Base-by-base conservation (phyloP, 2,797 vertebrate species). In the Sebastes trivittatus region DNA sequence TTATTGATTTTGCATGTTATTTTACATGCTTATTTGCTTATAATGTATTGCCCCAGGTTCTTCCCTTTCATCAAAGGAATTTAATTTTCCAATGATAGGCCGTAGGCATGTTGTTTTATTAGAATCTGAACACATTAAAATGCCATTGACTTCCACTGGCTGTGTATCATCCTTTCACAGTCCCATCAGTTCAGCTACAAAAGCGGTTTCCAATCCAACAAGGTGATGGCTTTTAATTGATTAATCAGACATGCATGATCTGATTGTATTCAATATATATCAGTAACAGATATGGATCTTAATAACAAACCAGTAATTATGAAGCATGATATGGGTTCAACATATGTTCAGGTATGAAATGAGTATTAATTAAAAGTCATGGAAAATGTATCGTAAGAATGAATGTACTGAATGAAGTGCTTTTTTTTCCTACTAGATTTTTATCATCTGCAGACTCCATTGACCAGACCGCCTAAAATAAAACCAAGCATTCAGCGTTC, bases 91-190 rank as follows among this genome's bases (percentile, higher is more conserved):
- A 46, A 46, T 46, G 20, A 46, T 46, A 46, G 20, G 20, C 20
- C 0, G 4, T 52, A 20, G 8, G 20, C 46, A n/a, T 52, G 46
- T 52, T 52, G 49, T 10, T 52, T 52, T n/a, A 52, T 52, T 52
- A 22, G 72, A 84, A 70, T 77, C 22, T 23, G 49, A 75, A 46
- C 56, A 59, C 52, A 75, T 84, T 77, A 71, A 71, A 58, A 59
- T 79, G 34, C 7, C 46, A 76, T 61, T 75, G 81, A 68, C 58
- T 81, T 78, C 72, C 58, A 78, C 36, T 66, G 60, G 54, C 69
- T 82, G n/a, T 71, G 22, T 66, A 32, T 62, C 75, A 67, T 71
- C 29, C 29, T 64, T 66, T 80, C 11, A 61, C 52, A 75, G 52
- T 29, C 34, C 42, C 34, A 73, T 61, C 55, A 74, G 67, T 49